phyloP scores from a whole-genome alignment of 2,797 vertebrate species.

The Toxotes lorentzi region DNA sequence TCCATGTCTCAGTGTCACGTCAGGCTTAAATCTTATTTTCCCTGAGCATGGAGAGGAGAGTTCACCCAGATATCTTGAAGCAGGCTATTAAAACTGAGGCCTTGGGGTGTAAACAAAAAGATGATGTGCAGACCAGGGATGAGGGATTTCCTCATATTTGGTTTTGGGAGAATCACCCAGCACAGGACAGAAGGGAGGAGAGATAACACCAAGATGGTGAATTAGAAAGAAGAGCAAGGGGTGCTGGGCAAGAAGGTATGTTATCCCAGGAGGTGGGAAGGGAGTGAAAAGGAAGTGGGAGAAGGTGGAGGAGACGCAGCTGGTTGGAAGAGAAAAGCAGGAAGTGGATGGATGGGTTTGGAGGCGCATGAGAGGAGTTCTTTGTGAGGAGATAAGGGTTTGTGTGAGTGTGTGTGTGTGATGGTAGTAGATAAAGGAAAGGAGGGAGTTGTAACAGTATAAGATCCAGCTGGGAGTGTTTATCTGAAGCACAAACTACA shows the following conservation, averaged over 20 bases:
- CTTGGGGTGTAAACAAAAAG: constrained; percentile 43
- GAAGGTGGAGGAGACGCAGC: constrained; percentile 70
- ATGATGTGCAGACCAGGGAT: constrained; percentile 50
- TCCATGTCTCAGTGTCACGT: constrained; percentile 34
- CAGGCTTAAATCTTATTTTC: constrained; percentile 34
- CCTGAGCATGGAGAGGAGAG: constrained; percentile 18
- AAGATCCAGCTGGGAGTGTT: constrained; percentile 63
- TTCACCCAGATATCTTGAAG: constrained; percentile 24
- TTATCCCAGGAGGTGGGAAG: constrained; percentile 55
- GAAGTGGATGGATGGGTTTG: constrained; percentile 63
- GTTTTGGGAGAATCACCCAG: constrained; percentile 42
- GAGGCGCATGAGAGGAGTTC: constrained; percentile 52
- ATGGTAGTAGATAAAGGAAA: constrained; percentile 40
- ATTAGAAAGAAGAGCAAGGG: constrained; percentile 40
- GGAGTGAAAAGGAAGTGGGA: constrained; percentile 68
- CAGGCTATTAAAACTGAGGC: constrained; percentile 18
- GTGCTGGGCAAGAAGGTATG: constrained; percentile 23
- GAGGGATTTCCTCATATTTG: constrained; percentile 61
- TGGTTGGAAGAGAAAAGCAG: constrained; percentile 52
- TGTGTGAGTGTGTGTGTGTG: constrained; percentile 45
- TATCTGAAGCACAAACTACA: constrained; percentile 31
- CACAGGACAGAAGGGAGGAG: constrained; percentile 48
- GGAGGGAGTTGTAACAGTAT: constrained; percentile 34
- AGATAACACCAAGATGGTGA: constrained; percentile 61
- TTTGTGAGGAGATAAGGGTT: constrained; percentile 58